Evolutionary conservation across 2,113 vertebrate species (phyloP), one percentile per base, ranked within the genome.

Genomic region (Dendropsophus ebraccatus): DNA sequence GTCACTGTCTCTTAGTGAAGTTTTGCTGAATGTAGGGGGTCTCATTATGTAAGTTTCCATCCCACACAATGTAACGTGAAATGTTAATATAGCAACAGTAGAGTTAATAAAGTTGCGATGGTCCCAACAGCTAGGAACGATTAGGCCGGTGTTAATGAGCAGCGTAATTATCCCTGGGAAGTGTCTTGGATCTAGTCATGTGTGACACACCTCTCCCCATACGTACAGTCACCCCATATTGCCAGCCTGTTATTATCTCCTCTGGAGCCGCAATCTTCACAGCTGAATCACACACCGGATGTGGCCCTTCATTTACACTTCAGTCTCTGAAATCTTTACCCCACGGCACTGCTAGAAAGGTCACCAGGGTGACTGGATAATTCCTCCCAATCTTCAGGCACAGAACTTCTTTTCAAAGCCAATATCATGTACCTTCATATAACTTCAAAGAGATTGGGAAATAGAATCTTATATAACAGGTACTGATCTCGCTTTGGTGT

Each of bases 191-290:
- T 10, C 58, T 17, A 81, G 79, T 81, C 79, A 81, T 47, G 73
- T 1, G 41, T 25, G 79, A 65, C 41, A 49, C 79, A 49, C 79
- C 79, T 81, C 60, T 67, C n/a, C 41, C 6, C 13, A 41, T 45
- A 67, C 60, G 28, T 37, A 32, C 56, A 67, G 56, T 67, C 79
- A 65, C 60, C 58, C 79, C 25, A 67, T 12, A 25, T 32, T 13
- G 60, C 79, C 41, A 81, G 60, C 58, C 79, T 65, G 79, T 81
- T 32, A 81, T 81, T 47, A 65, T 65, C 79, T 81, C 60, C 60
- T 81, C 79, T 28, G 56, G 79, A 67, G 60, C 79, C 37, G 30
- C 79, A 49, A 60, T 65, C 65, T 47, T 81, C 37, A 67, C 13
- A 28, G 79, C 37, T 67, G 79, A 81, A 21, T 81, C 79, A 81